Percentiles rank a stretch among this genome's conserved stretches.
Evolutionary conservation across 2,797 vertebrate genomes (phyloP).

Genomic region (Tragelaphus oryx): DNA sequence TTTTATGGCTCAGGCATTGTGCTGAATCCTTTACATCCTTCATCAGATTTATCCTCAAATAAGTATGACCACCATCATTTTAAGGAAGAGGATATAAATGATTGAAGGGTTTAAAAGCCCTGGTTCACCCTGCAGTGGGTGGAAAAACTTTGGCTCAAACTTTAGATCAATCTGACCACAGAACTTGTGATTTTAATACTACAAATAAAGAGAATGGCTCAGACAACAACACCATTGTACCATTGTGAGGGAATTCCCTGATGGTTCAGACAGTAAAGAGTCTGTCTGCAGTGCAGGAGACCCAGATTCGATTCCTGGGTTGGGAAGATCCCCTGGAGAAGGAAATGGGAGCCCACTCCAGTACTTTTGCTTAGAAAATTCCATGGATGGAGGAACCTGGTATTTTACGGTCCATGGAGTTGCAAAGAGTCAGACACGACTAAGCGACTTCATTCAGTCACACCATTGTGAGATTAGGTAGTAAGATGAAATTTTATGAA

Average conservation of each 20-base stretch:
- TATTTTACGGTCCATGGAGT: not conserved
- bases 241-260: not conserved
- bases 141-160: not conserved
- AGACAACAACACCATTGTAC: not conserved
- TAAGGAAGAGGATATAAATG: not conserved
- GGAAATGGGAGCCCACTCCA: not conserved
- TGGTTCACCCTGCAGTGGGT: not conserved
- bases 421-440: rapidly evolving
- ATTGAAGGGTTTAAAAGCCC: not conserved
- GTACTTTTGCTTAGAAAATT: not conserved
- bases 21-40: not conserved
- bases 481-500: not conserved
- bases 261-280: not conserved
- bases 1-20: not conserved
- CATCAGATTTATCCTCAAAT: not conserved
- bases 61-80: not conserved
- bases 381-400: not conserved
- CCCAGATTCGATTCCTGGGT: not conserved
- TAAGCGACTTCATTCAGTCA: not conserved
- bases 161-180: not conserved
- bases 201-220: not conserved
- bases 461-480: not conserved
- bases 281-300: not conserved
- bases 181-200: not conserved
- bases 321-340: not conserved